A percentile compares a stretch with the other conserved stretches of the same genome.
Evolutionary conservation across 35 echinoderm and acorn worm genomes (phyloP).

Genomic region (Apostichopus parvimensis): DNA sequence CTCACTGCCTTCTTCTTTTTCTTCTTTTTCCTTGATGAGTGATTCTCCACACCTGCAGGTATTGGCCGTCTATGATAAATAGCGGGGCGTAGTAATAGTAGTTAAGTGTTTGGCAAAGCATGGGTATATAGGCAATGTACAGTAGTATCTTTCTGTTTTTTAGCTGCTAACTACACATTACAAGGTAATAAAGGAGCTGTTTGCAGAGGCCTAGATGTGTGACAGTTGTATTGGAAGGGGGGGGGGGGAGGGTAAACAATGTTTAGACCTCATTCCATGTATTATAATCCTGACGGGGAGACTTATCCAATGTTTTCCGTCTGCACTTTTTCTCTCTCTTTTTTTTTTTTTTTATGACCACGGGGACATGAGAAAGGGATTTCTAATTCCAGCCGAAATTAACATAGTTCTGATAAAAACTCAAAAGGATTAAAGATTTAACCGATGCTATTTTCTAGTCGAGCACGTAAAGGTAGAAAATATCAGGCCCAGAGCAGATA

Average conservation of each 20-base stretch:
- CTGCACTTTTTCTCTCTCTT: background rate
- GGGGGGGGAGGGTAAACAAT: background rate
- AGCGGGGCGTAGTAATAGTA: too few species aligned
- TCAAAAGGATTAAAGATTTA: too few species aligned
- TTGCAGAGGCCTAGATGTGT: conserved; percentile 19
- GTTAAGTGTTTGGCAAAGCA: background rate
- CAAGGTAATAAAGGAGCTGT: conserved; percentile 22
- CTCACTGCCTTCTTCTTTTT: too few species aligned
- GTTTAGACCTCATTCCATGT: background rate
- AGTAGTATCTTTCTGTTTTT: background rate
- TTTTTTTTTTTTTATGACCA: background rate
- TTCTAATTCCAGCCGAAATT: too few species aligned
- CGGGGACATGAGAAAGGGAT: background rate
- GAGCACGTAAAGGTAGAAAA: too few species aligned
- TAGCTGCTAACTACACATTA: conserved; percentile 4
- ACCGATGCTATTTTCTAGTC: too few species aligned
- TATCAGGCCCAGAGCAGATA: too few species aligned
- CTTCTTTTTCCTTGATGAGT: background rate
- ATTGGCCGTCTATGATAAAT: background rate
- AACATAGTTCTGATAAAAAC: too few species aligned
- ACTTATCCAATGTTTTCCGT: background rate
- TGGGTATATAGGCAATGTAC: background rate
- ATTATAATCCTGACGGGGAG: background rate
- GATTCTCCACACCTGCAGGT: background rate
- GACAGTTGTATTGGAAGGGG: too few species aligned